Evolutionary conservation across 2,888 invertebrate species (phyloP), one percentile per base, ranked within the genome.

Genomic region (Unio pictorum): DNA sequence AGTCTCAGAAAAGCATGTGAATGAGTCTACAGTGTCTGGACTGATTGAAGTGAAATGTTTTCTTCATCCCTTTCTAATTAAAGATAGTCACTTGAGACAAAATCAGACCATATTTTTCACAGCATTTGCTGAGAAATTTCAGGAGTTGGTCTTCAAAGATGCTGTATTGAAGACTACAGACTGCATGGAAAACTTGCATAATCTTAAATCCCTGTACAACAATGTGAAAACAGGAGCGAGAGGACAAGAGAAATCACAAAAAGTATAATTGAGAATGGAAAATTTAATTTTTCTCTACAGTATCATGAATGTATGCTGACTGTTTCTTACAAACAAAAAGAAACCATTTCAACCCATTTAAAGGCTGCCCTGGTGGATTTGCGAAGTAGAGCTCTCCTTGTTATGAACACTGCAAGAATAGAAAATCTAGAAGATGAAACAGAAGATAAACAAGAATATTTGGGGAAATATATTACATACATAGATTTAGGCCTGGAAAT

Each of bases 1-100:
- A 63, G 79, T 80, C 67, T 79, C 82, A 18, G 81, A 82, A 54
- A 78, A 81, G 57, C 78, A 73, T 66, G 79, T 82, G 3, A 68
- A 68, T 55, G 82, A 79, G 60, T 77, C 78, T 6, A 79, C 82
- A n/a, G 80, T 82, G 1, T 81, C 81, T 0, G 75, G 69, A 28
- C 70, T 81, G 7, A 79, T 81, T 23, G 78, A 78, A 61, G 75
- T 80, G 0, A 76, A 80, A 63, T 58, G 74, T 28, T 80, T 76
- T 62, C 62, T 80, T 1, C 70, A 74, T 30, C 78, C 75, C 18
- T n/a, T n/a, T n/a, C n/a, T n/a, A n/a, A n/a, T n/a, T n/a, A n/a
- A n/a, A n/a, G n/a, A n/a, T n/a, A n/a, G n/a, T n/a, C n/a, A n/a
- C n/a, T n/a, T n/a, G n/a, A n/a, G n/a, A n/a, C n/a, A n/a, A n/a